phyloP scores from a whole-genome alignment of 2,797 vertebrate genomes.

The Siniperca undulata region DNA sequence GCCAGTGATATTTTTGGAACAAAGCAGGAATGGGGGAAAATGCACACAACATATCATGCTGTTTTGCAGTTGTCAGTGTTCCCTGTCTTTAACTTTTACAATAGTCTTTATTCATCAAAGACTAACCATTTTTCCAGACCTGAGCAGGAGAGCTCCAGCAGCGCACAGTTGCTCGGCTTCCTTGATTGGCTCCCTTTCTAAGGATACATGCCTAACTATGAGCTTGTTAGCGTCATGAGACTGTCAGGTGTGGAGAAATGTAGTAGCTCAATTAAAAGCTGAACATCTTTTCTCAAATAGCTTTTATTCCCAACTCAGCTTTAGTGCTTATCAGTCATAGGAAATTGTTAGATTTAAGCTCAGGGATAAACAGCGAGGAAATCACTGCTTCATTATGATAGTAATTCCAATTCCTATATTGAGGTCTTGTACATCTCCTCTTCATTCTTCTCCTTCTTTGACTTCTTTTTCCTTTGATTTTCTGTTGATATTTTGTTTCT shows the following conservation, averaged over 20 bases:
- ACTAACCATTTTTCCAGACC: conserved; percentile 25
- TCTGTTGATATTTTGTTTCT: conserved; percentile 14
- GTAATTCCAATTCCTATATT: not conserved
- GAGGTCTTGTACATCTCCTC: not conserved
- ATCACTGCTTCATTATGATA: not conserved
- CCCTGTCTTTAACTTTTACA: conserved; percentile 27
- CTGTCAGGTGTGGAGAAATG: conserved; percentile 17
- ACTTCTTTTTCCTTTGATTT: not conserved
- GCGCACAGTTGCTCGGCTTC: conserved; percentile 28
- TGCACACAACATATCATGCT: conserved; percentile 28
- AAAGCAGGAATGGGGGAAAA: conserved; percentile 7
- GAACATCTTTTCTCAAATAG: conserved; percentile 24
- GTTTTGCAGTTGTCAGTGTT: conserved; percentile 33
- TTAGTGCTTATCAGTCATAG: conserved; percentile 19
- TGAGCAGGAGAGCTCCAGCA: conserved; percentile 41
- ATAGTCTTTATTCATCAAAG: conserved; percentile 50
- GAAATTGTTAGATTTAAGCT: conserved; percentile 14
- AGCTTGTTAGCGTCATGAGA: conserved; percentile 53
- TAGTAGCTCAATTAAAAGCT: conserved; percentile 50
- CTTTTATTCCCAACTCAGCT: conserved; percentile 41
- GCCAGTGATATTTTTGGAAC: conserved; percentile 24
- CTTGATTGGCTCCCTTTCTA: conserved; percentile 41
- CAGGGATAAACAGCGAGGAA: not conserved
- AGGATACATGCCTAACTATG: conserved; percentile 28
- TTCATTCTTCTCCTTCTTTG: not conserved